Evolutionary conservation across 2,888 invertebrate species (phyloP).

Genomic region (Hydropsyche betteni): DNA sequence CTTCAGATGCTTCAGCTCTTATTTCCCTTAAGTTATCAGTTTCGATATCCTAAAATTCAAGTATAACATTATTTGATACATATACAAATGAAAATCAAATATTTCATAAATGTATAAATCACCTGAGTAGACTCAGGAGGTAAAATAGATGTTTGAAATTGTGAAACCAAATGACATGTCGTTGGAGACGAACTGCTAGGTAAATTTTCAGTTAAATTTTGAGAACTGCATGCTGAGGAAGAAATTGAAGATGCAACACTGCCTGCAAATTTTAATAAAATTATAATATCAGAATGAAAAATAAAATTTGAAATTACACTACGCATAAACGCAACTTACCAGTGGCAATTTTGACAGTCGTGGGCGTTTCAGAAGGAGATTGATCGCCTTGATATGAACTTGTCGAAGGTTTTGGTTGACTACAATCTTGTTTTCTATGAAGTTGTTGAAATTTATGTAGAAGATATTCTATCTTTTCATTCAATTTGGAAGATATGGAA

Average conservation of each 20-base stretch:
- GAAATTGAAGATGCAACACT: conserved; percentile 63
- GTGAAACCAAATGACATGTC: conserved; percentile 75
- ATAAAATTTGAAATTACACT: conserved; percentile 43
- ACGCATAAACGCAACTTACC: conserved; percentile 63
- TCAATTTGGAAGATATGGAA: conserved; percentile 59
- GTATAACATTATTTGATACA: no score
- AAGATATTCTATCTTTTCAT: conserved; percentile 74
- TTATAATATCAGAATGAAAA: conserved; percentile 6
- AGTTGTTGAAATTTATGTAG: conserved; percentile 75
- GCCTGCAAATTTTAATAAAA: conserved; percentile 40
- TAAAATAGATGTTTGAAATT: conserved; percentile 62
- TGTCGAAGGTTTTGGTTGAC: conserved; percentile 73
- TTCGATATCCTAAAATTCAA: conserved; percentile 8
- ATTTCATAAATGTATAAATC: no score
- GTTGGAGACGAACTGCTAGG: conserved; percentile 81
- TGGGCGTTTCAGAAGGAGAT: conserved; percentile 69
- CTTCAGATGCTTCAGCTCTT: background rate
- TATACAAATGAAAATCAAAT: no score
- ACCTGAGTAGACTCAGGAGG: conserved; percentile 60
- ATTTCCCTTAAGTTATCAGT: background rate
- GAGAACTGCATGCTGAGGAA: conserved; percentile 76
- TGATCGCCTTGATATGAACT: conserved; percentile 73
- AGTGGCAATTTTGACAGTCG: conserved; percentile 64
- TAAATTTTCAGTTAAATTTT: conserved; percentile 80
- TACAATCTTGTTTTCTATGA: conserved; percentile 68